Evolutionary conservation across 2,113 vertebrate species (phyloP), one percentile per base, ranked within the genome.

Genomic region (Siniperca chuatsi): DNA sequence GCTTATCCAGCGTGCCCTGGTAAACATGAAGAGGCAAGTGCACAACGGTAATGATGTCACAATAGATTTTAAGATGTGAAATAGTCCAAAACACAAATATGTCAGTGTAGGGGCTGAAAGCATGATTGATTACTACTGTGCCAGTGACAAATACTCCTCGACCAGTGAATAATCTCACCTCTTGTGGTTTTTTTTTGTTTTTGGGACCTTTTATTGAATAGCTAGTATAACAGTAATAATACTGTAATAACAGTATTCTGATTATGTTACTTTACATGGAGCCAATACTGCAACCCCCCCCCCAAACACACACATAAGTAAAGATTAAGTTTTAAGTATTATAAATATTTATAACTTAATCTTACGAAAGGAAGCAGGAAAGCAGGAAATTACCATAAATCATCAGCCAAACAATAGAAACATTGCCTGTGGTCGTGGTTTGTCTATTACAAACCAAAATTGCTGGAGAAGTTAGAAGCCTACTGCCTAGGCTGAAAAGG

Each of bases 1-100:
- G 89, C 65, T 89, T 91, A 7, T 95, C 88, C 87, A 96, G 75
- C 4, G 44, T 20, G 1, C 23, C 85, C 95, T 96, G 84, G 23
- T 18, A 37, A 75, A 86, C 60, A 74, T 0, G 1, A 68, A 33
- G 35, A 42, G 6, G 15, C 0, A 46, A 1, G 6, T 1, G 46
- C 42, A 40, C 71, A 66, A 3, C 29, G 8, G 8, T 13, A 46
- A 48, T 18, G 4, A 55, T 0, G 15, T 57, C 69, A 23, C 23
- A 50, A 23, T 6, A n/a, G 3, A 21, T 55, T 71, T 18, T 15
- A 71, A 8, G 2, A 21, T 21, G 3, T 16, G 0, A 2, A 71
- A n/a, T 16, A 42, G 13, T 35, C 15, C 25, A 62, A n/a, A 62
- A 76, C n/a, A 50, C 1, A 72, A 15, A 15, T 71, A 1, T 37